Base-by-base conservation (phyloP, 2,113 vertebrate species). In the Colossoma macropomum region DNA sequence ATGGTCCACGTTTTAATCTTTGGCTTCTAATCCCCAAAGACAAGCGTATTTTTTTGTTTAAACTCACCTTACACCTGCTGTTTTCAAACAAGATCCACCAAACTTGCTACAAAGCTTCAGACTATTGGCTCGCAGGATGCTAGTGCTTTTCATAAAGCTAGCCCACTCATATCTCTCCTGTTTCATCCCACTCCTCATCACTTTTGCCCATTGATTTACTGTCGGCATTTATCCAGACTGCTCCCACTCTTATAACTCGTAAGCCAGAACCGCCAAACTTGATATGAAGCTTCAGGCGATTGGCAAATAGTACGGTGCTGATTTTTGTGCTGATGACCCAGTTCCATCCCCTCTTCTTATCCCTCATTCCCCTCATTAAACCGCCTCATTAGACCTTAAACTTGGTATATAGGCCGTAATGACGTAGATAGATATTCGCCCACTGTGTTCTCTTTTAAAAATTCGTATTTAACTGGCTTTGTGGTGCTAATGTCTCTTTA, bases 241-340 rank as follows among this genome's bases (percentile, higher is more conserved):
- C 52, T 60, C 74, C 81, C 65, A 82, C 75, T 71, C 54, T 70
- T 77, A 27, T 59, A n/a, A 56, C 52, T 76, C 66, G 81, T 69
- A 77, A 76, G 74, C 81, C 65, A 77, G 59, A 83, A 83, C 66
- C 54, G 62, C 65, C 75, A 56, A 75, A 77, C 68, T 83, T 77
- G 81, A 66, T 75, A 52, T 17, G 63, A 77, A 77, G 65, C 81
- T 59, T 71, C 38, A 10, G 54, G 81, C 75, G 25, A 28, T 27
- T 77, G 56, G 75, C 74, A 62, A 62, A 77, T 62, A 56, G 38
- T 70, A 62, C 27, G 48, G 48, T 21, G n/a, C 52, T 50, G 54
- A 68, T 77, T 77, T 69, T 70, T 27, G 71, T 83, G 25, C 81
- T 77, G 45, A 81, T 81, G 81, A 77, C 81, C 75, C 69, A 66